Evolutionary conservation across 2,113 vertebrate species (phyloP).

Genomic region (Pyrgilauda ruficollis): DNA sequence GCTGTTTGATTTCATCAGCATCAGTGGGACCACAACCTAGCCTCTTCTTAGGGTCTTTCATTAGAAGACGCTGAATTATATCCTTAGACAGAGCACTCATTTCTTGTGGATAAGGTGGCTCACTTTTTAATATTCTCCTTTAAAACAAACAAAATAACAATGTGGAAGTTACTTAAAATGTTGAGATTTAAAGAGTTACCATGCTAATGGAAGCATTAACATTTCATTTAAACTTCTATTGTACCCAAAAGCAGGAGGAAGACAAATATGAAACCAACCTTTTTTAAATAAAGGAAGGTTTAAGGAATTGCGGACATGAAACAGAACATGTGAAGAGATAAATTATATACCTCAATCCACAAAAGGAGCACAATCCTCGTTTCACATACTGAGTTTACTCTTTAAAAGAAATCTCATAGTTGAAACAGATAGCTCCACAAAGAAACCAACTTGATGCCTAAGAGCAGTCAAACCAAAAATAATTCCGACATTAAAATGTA

Average conservation of each 20-base stretch:
- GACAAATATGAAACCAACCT: background rate
- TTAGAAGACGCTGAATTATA: conserved; percentile 87
- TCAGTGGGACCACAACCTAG: conserved; percentile 88
- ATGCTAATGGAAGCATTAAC: rapidly evolving
- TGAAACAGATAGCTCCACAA: background rate
- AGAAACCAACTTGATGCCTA: background rate
- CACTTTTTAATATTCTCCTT: conserved; percentile 96
- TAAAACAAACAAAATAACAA: conserved; percentile 13
- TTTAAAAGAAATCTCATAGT: background rate
- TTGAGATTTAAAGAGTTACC: background rate
- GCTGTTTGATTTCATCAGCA: conserved; percentile 90
- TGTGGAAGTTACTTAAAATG: background rate
- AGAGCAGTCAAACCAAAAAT: background rate
- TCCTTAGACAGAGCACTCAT: conserved; percentile 90
- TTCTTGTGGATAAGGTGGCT: conserved; percentile 93
- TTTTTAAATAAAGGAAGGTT: background rate
- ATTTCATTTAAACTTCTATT: background rate
- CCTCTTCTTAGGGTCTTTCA: conserved; percentile 94
- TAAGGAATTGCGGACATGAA: background rate
- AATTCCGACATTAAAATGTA: background rate
- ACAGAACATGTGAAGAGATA: background rate
- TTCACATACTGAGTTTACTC: background rate
- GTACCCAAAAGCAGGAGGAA: background rate
- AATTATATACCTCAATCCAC: background rate
- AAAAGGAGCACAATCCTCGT: background rate